Percentiles rank a stretch among this genome's conserved stretches.
phyloP scores from a whole-genome alignment of 2,797 vertebrate genomes.

The Vespertilio murinus region DNA sequence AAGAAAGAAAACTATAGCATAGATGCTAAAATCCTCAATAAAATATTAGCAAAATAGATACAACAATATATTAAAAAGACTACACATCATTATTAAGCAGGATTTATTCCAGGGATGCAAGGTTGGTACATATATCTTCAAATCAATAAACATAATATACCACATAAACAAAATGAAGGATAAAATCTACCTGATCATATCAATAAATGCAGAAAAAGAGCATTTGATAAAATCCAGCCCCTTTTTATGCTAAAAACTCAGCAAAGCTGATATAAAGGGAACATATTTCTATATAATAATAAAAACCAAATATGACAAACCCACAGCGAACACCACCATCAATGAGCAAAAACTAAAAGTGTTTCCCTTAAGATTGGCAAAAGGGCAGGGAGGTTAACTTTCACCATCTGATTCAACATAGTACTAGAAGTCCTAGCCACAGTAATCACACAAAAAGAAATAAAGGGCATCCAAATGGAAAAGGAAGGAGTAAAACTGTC shows the following conservation, averaged over 20 bases:
- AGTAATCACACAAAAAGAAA: background rate
- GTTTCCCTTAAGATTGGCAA: background rate
- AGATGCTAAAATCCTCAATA: background rate
- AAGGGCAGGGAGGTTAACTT: background rate
- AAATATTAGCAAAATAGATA: background rate
- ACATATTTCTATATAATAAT: background rate
- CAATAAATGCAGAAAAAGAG: background rate
- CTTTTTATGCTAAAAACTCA: background rate
- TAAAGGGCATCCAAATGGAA: background rate
- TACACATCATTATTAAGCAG: background rate
- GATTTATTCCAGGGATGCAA: background rate
- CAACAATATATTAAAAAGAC: background rate
- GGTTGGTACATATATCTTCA: background rate
- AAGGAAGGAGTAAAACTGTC: background rate
- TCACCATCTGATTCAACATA: background rate
- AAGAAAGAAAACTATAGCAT: background rate
- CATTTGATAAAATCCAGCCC: background rate
- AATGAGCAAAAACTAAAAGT: background rate
- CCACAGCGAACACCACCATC: background rate
- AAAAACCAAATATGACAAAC: background rate
- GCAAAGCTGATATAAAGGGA: background rate
- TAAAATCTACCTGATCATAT: background rate
- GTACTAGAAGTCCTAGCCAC: background rate
- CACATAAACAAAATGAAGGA: background rate
- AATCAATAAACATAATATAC: background rate